These are phyloP conservation scores for western clawed frog (Xenopus tropicalis) DNA, from an alignment of 2,113 vertebrate genomes.

Conservation along the genomic window DNA sequence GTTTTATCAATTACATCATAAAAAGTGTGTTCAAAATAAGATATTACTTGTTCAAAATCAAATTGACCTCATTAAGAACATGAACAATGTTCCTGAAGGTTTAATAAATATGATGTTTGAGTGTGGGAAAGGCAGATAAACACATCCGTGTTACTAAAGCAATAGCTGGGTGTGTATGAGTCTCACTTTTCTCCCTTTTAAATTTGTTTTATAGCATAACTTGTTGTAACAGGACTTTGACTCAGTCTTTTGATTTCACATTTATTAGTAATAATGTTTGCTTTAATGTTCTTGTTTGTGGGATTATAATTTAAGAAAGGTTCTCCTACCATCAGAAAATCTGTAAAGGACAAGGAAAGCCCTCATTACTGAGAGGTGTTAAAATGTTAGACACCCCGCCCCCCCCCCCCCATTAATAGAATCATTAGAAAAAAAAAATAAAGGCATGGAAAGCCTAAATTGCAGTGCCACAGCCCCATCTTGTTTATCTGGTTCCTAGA, in stretches of 20 bases:
- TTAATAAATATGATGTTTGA: not conserved
- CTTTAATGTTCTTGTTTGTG: not conserved
- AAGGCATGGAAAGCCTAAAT: too few species aligned
- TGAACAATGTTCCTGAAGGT: not conserved
- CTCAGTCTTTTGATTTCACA: not conserved
- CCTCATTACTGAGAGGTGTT: too few species aligned
- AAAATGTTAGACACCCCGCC: too few species aligned
- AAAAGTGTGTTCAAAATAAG: not conserved
- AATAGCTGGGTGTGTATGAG: not conserved
- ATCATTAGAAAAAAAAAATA: too few species aligned
- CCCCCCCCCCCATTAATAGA: too few species aligned
- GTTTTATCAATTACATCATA: not conserved
- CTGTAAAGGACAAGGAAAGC: too few species aligned
- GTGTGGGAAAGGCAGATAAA: not conserved
- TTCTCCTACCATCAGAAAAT: too few species aligned
- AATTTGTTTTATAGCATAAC: not conserved
- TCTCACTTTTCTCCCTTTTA: not conserved
- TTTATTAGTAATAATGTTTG: not conserved
- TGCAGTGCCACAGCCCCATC: too few species aligned
- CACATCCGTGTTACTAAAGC: not conserved
- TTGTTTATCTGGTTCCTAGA: too few species aligned
- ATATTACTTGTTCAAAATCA: not conserved
- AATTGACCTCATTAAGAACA: not conserved
- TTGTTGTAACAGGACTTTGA: conserved; percentile 2
- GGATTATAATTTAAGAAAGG: too few species aligned